Evolutionary conservation across 2,888 invertebrate genomes (phyloP), one percentile per base, ranked within the genome.

Genomic region (Penaeus monodon): DNA sequence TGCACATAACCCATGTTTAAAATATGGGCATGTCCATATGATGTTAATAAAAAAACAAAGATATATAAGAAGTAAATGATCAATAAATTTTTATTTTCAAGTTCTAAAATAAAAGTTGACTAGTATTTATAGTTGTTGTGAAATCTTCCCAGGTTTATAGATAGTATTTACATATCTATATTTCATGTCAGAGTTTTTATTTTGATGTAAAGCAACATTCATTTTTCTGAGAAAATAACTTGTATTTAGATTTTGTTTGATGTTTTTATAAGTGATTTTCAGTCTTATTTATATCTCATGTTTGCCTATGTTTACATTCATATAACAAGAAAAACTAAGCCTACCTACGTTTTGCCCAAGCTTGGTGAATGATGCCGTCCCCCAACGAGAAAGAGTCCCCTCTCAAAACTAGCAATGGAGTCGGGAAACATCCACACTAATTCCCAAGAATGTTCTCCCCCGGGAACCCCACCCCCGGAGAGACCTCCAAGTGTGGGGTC

Each of bases 401-500:
- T n/a, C 77, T 7, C 10, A n/a, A n/a, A n/a, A 20, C 4, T 22
- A n/a, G 27, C 20, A 29, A 77, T 77, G 77, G 57, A 77, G 17
- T 77, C 77, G 17, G 27, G 57, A 49, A n/a, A 57, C 33, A 24
- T 77, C 77, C 24, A 4, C 77, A 57, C 24, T 49, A 27, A 20
- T 27, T 12, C 2, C 49, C 17, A 33, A 57, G 14, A 64, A 66
- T 12, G 63, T 24, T 65, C 76, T 81, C 24, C 29, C n/a, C n/a
- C 86, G 12, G 83, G 80, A 29, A 73, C 83, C n/a, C 81, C 64
- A 12, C 81, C 85, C 27, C 85, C 85, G 22, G 63, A 70, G 73
- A 80, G 70, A n/a, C n/a, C 84, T 22, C 81, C 80, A 17, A 70
- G 70, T 22, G 14, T 29, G 17, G 64, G n/a, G 17, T 77, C 86